Evolutionary conservation across 2,797 vertebrate genomes (phyloP), one percentile per base, ranked within the genome.

Genomic region (Poeciliopsis gracilis): DNA sequence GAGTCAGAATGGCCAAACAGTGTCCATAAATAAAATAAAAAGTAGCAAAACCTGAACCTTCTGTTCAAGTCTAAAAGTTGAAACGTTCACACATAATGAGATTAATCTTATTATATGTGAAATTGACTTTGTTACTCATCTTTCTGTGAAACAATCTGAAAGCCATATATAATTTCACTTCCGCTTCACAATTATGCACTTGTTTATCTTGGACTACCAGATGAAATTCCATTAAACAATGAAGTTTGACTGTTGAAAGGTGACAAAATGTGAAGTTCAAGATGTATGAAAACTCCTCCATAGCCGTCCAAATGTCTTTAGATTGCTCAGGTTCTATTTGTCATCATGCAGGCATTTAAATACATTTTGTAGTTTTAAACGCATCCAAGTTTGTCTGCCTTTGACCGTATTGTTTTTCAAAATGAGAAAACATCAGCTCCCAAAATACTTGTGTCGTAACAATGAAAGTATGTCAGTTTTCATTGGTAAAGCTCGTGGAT

Each of bases 401-500:
- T n/a, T 49, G 28, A 16, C 74, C 28, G 46, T 49, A 10, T 30
- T 57, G 7, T 0, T 59, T 75, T 76, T 66, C n/a, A 47, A 53
- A 30, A 82, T 13, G n/a, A 63, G 6, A 61, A n/a, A 8, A 80
- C 81, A 75, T 5, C 16, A 51, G 12, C 53, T 47, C 73, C 1
- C 15, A 70, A 61, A 28, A 70, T 36, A 70, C 70, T 2, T 8
- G 25, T 73, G 4, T 5, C 36, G 70, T 57, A 46, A 36, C 16
- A 10, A 72, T 63, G 55, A 84, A 82, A 80, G 81, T 69, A 73
- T 57, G 55, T 23, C 33, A 80, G 47, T 9, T 76, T 84, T 70
- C 77, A 5, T 77, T 75, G 30, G 72, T 80, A n/a, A 16, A 72
- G 77, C 57, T 78, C 43, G 47, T 69, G 86, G 79, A 82, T 87